Conservation (phyloP, 1,140 invertebrate species). For the Camponotus vicinus region DNA sequence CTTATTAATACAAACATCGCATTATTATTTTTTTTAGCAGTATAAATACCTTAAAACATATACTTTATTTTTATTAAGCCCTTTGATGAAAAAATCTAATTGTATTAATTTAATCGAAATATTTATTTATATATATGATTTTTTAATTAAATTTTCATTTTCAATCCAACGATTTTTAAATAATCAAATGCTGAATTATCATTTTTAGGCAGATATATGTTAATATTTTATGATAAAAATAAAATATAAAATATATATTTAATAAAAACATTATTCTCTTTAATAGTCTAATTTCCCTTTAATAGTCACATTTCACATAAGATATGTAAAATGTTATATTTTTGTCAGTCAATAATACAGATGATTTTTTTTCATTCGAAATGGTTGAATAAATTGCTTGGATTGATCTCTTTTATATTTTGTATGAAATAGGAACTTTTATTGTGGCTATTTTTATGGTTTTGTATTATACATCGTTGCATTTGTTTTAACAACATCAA, state of each 20-base stretch:
- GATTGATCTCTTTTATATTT: neutral
- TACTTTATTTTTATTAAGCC: neutral
- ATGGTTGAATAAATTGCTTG: neutral
- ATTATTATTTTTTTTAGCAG: neutral
- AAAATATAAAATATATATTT: neutral
- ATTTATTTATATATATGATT: conserved; percentile 15
- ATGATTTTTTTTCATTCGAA: neutral
- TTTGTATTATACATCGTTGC: neutral
- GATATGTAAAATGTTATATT: neutral
- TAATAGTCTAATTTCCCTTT: neutral
- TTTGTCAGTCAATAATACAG: neutral
- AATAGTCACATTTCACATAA: neutral
- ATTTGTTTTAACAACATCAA: neutral
- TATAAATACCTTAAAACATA: neutral
- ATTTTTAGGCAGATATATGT: neutral
- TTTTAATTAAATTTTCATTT: neutral
- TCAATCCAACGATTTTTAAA: neutral
- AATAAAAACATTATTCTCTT: conserved; percentile 15
- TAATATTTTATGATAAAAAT: neutral
- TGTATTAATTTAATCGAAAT: neutral
- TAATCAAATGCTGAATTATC: neutral
- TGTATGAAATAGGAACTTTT: neutral
- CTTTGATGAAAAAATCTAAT: neutral
- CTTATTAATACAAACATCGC: neutral
- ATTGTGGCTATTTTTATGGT: neutral